phyloP scores from a whole-genome alignment of 2,797 vertebrate species.

The Bradypus variegatus region DNA sequence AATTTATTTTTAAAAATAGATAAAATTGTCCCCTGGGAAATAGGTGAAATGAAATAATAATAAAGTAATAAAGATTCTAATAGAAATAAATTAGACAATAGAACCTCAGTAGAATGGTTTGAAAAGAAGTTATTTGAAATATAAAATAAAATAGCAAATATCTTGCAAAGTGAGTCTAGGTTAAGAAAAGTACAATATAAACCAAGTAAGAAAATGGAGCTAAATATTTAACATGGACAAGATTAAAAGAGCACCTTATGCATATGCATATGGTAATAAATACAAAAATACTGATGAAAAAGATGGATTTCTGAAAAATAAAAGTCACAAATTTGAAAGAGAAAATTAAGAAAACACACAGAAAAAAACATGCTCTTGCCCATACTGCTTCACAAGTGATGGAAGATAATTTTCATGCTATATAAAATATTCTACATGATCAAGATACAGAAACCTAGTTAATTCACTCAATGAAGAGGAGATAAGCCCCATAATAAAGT shows the following conservation, averaged over 20 bases:
- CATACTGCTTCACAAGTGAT: background rate
- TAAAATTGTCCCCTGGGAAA: background rate
- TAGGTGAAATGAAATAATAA: background rate
- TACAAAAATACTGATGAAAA: background rate
- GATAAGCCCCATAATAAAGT: slow-evolving; percentile 27
- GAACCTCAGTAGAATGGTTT: background rate
- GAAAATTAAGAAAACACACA: background rate
- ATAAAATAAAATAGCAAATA: background rate
- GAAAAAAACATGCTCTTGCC: background rate
- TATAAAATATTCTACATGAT: slow-evolving; percentile 32
- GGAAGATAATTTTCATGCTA: background rate
- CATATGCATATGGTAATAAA: background rate
- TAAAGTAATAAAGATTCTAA: slow-evolving; percentile 13
- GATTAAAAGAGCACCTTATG: background rate
- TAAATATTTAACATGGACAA: slow-evolving; percentile 11
- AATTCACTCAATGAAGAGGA: background rate
- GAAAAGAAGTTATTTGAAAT: slow-evolving; percentile 26
- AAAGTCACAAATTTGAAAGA: background rate
- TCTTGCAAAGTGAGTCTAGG: slow-evolving; percentile 7
- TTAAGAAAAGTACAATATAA: slow-evolving; percentile 13
- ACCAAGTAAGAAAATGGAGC: background rate
- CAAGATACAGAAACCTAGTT: slow-evolving; percentile 4
- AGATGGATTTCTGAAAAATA: background rate
- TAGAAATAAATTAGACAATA: slow-evolving; percentile 12
- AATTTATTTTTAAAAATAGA: background rate